A percentile compares a stretch with the other conserved stretches of the same genome.
phyloP scores from a whole-genome alignment of 2,113 vertebrate species.

The Myotis brandtii region DNA sequence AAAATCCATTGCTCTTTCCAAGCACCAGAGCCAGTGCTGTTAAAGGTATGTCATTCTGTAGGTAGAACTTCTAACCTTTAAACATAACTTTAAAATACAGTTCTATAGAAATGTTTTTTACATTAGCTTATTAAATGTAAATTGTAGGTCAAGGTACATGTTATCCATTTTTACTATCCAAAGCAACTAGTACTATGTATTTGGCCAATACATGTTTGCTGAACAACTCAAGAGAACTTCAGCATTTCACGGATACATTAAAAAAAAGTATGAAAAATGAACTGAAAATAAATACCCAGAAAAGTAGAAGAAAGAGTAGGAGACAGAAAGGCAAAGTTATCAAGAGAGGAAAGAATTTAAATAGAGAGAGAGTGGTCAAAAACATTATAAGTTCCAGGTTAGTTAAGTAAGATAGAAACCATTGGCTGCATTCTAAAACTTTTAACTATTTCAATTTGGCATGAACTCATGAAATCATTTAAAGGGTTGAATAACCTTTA shows the following conservation, averaged over 20 bases:
- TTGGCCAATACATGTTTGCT: background rate
- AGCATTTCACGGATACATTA: background rate
- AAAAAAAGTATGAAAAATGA: background rate
- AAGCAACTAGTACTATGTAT: background rate
- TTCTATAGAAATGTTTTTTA: background rate
- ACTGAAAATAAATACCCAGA: background rate
- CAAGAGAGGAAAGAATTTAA: background rate
- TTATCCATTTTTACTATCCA: conserved; percentile 3
- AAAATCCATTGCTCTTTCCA: conserved; percentile 21
- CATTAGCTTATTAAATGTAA: background rate
- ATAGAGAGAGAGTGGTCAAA: background rate
- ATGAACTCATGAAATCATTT: conserved; percentile 23
- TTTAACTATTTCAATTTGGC: background rate
- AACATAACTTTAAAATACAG: conserved; percentile 22
- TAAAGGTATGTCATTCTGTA: conserved; percentile 28
- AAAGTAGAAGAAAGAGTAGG: background rate
- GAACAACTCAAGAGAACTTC: background rate
- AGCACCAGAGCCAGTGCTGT: background rate
- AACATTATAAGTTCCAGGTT: background rate
- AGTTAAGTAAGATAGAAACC: background rate
- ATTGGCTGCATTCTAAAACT: background rate
- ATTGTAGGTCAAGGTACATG: background rate
- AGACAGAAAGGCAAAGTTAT: background rate
- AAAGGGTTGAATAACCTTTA: background rate
- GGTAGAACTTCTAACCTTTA: conserved; percentile 31